A percentile compares a stretch with the other conserved stretches of the same genome.
These are phyloP conservation scores for Coccyzus lansbergi DNA, from an alignment of 2,797 vertebrate genomes.

Conservation along the genomic window DNA sequence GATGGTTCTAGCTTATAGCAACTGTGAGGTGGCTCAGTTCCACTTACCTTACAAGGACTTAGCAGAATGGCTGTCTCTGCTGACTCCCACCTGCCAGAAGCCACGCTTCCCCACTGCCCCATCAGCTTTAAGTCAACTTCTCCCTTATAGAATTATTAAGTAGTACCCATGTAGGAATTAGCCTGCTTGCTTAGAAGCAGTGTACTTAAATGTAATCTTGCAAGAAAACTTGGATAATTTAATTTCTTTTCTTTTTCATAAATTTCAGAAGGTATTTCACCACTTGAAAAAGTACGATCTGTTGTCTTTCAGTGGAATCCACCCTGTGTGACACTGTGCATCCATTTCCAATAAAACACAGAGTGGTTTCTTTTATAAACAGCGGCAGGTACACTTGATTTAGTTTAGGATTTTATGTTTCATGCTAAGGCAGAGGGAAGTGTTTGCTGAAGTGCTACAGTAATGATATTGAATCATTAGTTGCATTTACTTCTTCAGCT, in stretches of 20 bases:
- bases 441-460: neutral
- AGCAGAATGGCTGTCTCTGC: neutral
- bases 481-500: constrained; percentile 29
- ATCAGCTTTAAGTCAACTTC: neutral
- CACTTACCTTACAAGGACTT: neutral
- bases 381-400: neutral
- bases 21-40: neutral
- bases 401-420: neutral
- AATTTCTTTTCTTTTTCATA: neutral
- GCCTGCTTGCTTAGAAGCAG: neutral
- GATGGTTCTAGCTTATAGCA: neutral
- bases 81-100: neutral
- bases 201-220: neutral
- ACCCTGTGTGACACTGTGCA: neutral
- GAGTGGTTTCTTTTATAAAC: neutral
- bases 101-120: neutral
- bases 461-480: neutral
- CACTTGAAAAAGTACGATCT: neutral
- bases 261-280: neutral
- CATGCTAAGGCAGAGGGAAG: neutral
- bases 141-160: neutral
- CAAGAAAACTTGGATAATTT: neutral
- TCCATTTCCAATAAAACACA: neutral
- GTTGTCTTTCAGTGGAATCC: neutral
- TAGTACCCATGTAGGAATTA: neutral